Conservation (phyloP, 2,113 vertebrate genomes). For the Channa maculata region DNA sequence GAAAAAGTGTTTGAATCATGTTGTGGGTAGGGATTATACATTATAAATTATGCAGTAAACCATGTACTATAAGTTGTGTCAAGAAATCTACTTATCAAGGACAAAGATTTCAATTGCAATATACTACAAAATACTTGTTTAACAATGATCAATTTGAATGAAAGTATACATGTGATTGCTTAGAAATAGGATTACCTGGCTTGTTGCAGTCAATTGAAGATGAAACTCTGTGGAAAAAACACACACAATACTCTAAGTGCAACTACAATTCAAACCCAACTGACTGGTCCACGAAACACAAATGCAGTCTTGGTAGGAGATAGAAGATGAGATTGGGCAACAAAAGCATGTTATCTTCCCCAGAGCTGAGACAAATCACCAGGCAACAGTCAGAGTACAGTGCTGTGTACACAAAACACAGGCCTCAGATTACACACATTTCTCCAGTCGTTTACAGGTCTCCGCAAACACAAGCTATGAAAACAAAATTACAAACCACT, state of each 20-base stretch:
- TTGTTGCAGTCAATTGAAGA: background rate
- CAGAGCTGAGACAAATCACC: conserved; percentile 29
- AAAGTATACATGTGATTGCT: background rate
- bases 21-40: no score
- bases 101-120: background rate
- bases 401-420: conserved; percentile 46
- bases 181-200: background rate
- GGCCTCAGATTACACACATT: conserved; percentile 51
- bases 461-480: conserved; percentile 53
- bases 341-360: conserved; percentile 21
- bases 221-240: background rate
- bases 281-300: conserved; percentile 12
- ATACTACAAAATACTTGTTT: background rate
- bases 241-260: background rate
- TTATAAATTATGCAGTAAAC: no score
- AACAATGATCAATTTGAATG: background rate
- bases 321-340: conserved; percentile 30
- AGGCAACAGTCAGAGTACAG: conserved; percentile 34
- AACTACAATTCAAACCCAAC: background rate
- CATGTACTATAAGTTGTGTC: no score
- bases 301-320: conserved; percentile 15
- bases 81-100: background rate
- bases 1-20: no score
- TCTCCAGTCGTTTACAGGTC: conserved; percentile 48
- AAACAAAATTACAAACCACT: conserved; percentile 65